These are phyloP conservation scores for Phrynosoma platyrhinos DNA, from an alignment of 2,113 vertebrate species.

Conservation along the genomic window DNA sequence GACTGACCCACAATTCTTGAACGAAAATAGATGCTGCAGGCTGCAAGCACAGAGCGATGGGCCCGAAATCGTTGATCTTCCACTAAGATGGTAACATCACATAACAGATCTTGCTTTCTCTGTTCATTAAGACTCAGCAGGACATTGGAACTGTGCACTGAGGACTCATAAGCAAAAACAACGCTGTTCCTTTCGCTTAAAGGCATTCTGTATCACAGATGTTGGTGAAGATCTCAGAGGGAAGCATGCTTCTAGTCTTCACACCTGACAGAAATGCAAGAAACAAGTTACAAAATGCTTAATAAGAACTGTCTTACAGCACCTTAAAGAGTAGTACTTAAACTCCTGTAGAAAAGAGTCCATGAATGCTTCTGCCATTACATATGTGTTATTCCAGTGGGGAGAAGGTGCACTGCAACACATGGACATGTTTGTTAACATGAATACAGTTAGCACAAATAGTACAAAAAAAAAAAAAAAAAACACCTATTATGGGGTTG, in stretches of 20 bases:
- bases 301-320: neutral
- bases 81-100: constrained; percentile 87
- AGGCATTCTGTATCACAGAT: constrained; percentile 78
- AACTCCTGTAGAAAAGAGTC: neutral
- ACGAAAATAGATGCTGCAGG: constrained; percentile 92
- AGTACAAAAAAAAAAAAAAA: too few relatives aligned
- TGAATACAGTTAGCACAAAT: too few relatives aligned
- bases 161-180: constrained; percentile 83
- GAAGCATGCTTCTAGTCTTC: constrained; percentile 79
- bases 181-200: constrained; percentile 76
- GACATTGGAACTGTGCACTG: constrained; percentile 78
- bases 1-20: constrained; percentile 78
- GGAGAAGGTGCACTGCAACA: neutral
- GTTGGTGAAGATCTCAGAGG: constrained; percentile 58
- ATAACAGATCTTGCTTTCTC: constrained; percentile 79
- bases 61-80: constrained; percentile 87
- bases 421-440: too few relatives aligned
- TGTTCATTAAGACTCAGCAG: constrained; percentile 82
- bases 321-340: neutral
- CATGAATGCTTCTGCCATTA: neutral
- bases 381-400: neutral
- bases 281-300: neutral
- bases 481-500: too few relatives aligned
- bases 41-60: constrained; percentile 90
- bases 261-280: constrained; percentile 58